phyloP scores from a whole-genome alignment of 2,888 invertebrate genomes.

The Lycia hirtaria region DNA sequence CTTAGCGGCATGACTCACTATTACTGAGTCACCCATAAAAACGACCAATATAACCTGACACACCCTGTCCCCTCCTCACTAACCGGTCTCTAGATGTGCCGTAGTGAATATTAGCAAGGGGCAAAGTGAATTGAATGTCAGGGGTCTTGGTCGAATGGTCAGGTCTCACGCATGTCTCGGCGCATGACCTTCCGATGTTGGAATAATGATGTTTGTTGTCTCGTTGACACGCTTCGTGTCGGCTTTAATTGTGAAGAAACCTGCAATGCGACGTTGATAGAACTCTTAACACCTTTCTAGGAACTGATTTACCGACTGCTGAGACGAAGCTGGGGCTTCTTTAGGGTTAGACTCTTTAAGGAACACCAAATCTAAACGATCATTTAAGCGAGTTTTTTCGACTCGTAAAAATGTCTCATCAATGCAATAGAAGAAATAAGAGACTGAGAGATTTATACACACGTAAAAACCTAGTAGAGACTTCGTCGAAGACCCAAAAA shows the following conservation, averaged over 20 bases:
- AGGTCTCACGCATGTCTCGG: slow-evolving; percentile 65
- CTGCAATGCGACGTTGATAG: slow-evolving; percentile 28
- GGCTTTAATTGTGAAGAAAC: slow-evolving; percentile 24
- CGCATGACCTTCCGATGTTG: slow-evolving; percentile 41
- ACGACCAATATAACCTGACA: slow-evolving; percentile 48
- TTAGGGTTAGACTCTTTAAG: background rate
- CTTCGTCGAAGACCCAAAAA: too few relatives aligned
- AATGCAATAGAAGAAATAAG: too few relatives aligned
- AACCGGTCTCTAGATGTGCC: slow-evolving; percentile 8
- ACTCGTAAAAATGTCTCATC: too few relatives aligned
- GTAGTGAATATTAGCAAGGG: slow-evolving; percentile 18
- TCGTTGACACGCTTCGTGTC: slow-evolving; percentile 39
- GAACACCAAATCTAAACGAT: background rate
- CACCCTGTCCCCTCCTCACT: slow-evolving; percentile 43
- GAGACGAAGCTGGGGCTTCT: background rate
- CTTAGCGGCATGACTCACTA: slow-evolving; percentile 47
- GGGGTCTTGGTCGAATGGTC: slow-evolving; percentile 51
- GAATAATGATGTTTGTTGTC: slow-evolving; percentile 41
- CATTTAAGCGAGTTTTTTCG: too few relatives aligned
- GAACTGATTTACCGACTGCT: background rate
- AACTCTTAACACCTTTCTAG: slow-evolving; percentile 4
- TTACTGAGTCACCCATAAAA: slow-evolving; percentile 46
- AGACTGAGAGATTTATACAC: too few relatives aligned
- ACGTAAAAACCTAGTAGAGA: too few relatives aligned
- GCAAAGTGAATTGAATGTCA: slow-evolving; percentile 44